phyloP scores from a whole-genome alignment of 2,113 vertebrate species.

The Seriola rivoliana region DNA sequence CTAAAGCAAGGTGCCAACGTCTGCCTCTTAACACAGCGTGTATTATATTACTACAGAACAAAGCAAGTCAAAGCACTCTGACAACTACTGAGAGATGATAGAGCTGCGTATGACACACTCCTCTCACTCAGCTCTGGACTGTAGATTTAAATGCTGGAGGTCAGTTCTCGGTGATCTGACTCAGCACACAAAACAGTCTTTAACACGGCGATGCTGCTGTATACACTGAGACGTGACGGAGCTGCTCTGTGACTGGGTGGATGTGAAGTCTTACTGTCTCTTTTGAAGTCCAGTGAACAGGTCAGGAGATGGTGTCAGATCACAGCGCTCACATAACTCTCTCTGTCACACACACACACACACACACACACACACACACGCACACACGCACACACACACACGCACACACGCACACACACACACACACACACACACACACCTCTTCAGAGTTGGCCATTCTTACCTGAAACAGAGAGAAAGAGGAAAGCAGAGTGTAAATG shows the following conservation, averaged over 20 bases:
- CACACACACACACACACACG: background rate
- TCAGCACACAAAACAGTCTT: background rate
- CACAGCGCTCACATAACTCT: no score
- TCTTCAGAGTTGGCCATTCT: background rate
- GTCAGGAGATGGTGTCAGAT: no score
- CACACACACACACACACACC: background rate
- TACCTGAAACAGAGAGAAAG: constrained; percentile 30
- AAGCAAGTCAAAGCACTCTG: background rate
- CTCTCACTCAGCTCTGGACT: constrained; percentile 15
- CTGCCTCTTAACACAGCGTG: background rate
- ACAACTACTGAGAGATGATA: background rate
- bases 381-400: background rate
- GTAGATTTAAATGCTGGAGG: background rate
- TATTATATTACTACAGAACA: background rate
- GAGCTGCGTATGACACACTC: background rate
- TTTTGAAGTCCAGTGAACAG: no score
- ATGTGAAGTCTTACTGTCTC: no score
- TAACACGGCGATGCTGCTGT: background rate
- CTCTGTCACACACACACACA: background rate
- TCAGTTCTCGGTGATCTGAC: constrained; percentile 22
- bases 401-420: background rate
- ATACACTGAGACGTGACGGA: background rate
- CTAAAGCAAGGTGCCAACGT: background rate
- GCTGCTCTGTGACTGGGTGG: background rate
- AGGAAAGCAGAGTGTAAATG: constrained; percentile 4